Conservation (phyloP, 2,113 vertebrate genomes). For the Morone saxatilis region DNA sequence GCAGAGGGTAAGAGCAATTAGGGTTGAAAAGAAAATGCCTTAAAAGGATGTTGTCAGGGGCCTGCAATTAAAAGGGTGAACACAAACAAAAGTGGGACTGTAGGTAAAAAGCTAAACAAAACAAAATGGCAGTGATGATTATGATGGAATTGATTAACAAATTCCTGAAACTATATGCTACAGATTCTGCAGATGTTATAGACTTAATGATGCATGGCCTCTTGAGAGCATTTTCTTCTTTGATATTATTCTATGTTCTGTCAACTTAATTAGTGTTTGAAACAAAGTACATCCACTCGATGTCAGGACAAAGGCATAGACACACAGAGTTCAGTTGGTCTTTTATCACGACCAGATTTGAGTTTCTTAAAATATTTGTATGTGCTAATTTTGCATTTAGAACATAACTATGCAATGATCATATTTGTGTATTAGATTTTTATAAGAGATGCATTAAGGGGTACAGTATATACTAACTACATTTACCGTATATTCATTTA, state of each 20-base stretch:
- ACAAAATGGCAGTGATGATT: slow-evolving; percentile 10
- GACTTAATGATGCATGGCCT: neutral
- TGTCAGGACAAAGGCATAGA: neutral
- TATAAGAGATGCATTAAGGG: neutral
- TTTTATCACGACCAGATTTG: slow-evolving; percentile 6
- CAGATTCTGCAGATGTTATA: neutral
- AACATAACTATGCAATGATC: neutral
- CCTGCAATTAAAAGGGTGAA: slow-evolving; percentile 27
- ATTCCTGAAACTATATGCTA: neutral
- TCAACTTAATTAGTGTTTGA: neutral
- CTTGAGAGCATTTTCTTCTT: neutral
- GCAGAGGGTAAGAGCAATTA: slow-evolving; percentile 61
- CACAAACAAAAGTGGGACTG: slow-evolving; percentile 19
- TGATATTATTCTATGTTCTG: neutral
- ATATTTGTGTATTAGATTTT: neutral
- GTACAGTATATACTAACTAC: neutral
- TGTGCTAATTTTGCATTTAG: neutral
- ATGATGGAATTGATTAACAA: slow-evolving; percentile 1
- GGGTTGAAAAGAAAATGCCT: slow-evolving; percentile 61
- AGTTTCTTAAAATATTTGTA: neutral
- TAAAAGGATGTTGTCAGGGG: slow-evolving; percentile 66
- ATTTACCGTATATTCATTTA: neutral
- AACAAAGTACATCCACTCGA: neutral
- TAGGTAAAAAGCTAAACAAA: slow-evolving; percentile 21
- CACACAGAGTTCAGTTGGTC: neutral